Evolutionary conservation across 1,140 invertebrate species (phyloP), one percentile per base, ranked within the genome.

Genomic region (Scaptodrosophila lebanonensis): DNA sequence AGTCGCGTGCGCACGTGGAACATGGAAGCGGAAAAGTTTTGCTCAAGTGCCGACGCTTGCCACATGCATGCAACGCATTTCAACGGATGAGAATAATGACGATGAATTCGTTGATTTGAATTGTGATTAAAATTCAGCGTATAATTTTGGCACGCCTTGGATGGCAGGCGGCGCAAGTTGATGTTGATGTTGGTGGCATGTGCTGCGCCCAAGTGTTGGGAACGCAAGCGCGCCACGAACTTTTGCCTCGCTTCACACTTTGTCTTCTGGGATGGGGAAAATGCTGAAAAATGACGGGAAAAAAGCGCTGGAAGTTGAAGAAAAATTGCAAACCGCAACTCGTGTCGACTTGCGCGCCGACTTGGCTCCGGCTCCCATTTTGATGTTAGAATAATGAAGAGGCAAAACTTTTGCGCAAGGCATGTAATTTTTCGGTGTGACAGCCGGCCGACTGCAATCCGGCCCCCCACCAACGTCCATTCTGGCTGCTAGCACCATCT

Each of bases 371-470:
- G n/a, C n/a, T n/a, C n/a, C n/a, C 20, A 27, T 11, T n/a, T 83
- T 83, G 77, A 83, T 83, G 77, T 83, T 83, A 76, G 77, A 83
- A 83, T 83, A 83, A 83, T 83, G 77, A 83, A 83, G 77, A 83
- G 77, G 68, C 71, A 83, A 83, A 83, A 83, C 77, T 83, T 83
- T 83, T 83, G 56, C 77, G 71, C 68, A 83, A 82, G 77, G 77
- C 77, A 83, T 83, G 77, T 83, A 83, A 83, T 83, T 83, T 83
- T 83, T 83, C 67, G 75, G 66, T 64, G 75, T 82, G 75, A 82
- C 75, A 82, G 75, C 75, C 76, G 76, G 69, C 75, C 50, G 38
- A 57, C 29, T 59, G 25, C 20, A 12, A 27, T 36, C 40, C 12
- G 4, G 20, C 54, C 43, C 32, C 25, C 7, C 22, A 8, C 12